Evolutionary conservation across 2,888 invertebrate species (phyloP).

Genomic region (Philereme transversata): DNA sequence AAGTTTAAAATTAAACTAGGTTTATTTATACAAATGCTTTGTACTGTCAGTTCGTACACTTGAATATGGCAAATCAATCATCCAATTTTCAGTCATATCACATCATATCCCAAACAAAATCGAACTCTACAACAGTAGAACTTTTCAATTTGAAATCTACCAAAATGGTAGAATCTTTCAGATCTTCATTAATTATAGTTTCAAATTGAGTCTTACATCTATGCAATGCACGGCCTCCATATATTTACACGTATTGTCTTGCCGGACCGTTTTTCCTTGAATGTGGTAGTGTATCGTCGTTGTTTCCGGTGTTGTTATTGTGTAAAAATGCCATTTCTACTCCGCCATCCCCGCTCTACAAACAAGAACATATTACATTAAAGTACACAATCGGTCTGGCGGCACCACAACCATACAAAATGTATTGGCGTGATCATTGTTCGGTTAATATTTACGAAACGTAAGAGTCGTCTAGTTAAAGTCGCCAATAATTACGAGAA

Average conservation of each 20-base stretch:
- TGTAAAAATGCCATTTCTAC: conserved; percentile 89
- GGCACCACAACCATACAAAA: not conserved
- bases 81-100: conserved; percentile 29
- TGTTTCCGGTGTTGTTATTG: conserved; percentile 84
- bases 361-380: conserved; percentile 20
- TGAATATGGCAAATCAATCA: conserved; percentile 53
- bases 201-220: not conserved
- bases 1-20: conserved; percentile 34
- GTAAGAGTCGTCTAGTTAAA: too few relatives aligned
- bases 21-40: conserved; percentile 52
- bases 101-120: conserved; percentile 43
- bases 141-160: conserved; percentile 38
- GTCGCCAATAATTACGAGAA: too few relatives aligned
- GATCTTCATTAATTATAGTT: not conserved
- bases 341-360: conserved; percentile 69
- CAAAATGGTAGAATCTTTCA: conserved; percentile 42
- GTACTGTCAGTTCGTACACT: conserved; percentile 65
- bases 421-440: not conserved
- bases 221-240: not conserved
- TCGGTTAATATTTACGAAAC: too few relatives aligned
- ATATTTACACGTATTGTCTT: conserved; percentile 69
- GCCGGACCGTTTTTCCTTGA: conserved; percentile 72
- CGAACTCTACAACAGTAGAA: conserved; percentile 47
- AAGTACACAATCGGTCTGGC: not conserved
- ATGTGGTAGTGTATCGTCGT: conserved; percentile 69